Conservation (phyloP, 2,888 invertebrate genomes). For the Clunio marinus region DNA sequence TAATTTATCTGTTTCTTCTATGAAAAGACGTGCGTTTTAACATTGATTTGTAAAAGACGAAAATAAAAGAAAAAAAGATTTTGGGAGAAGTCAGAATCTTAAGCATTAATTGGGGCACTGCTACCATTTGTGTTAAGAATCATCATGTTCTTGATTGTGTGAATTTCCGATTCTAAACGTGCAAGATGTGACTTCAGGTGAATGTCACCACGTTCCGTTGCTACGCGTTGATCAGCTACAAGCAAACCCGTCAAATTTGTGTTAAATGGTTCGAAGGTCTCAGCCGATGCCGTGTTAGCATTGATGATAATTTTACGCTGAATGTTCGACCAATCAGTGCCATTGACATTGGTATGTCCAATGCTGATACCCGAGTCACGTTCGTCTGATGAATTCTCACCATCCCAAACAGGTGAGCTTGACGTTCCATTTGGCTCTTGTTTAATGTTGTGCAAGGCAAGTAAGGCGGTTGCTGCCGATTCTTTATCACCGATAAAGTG, state of each 20-base stretch:
- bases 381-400: constrained; percentile 85
- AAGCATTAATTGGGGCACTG: constrained; percentile 41
- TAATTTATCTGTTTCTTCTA: too few relatives aligned
- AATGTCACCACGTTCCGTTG: constrained; percentile 52
- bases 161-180: constrained; percentile 85
- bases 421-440: constrained; percentile 56
- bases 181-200: constrained; percentile 82
- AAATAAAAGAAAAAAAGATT: too few relatives aligned
- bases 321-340: constrained; percentile 47
- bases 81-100: not conserved
- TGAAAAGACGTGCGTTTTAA: too few relatives aligned
- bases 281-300: constrained; percentile 20
- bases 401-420: constrained; percentile 75
- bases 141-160: constrained; percentile 79
- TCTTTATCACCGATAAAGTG: constrained; percentile 80
- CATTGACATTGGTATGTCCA: constrained; percentile 49
- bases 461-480: constrained; percentile 72
- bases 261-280: constrained; percentile 33
- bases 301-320: constrained; percentile 38
- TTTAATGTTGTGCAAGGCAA: constrained; percentile 80
- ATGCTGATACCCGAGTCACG: constrained; percentile 84
- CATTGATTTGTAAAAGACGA: too few relatives aligned
- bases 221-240: constrained; percentile 41
- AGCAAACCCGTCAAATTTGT: constrained; percentile 22
- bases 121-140: constrained; percentile 56